Base-by-base conservation (phyloP, 2,888 invertebrate genomes). In the Scaptomyza tumidula region DNA sequence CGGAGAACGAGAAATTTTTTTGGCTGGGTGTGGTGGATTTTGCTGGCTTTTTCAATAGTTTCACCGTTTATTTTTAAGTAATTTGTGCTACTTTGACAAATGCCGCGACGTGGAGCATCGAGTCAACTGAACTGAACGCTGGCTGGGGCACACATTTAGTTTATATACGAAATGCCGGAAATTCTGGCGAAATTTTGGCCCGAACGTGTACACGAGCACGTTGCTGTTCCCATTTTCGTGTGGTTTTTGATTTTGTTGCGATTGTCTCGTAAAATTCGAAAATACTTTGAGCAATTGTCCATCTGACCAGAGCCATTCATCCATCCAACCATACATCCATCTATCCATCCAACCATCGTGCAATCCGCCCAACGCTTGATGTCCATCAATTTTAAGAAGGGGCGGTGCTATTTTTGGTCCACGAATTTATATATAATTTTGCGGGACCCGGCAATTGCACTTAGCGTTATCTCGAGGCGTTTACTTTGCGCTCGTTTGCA, bases 101-200 rank as follows among this genome's bases (percentile, higher is more conserved):
- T 60, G 67, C 48, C 66, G 61, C 81, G 65, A 64, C 60, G 75
- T 67, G 70, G 75, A 55, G 75, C 76, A 70, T 71, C 76, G 74
- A 76, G 69, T 70, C 66, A 63, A 62, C 49, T 68, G 53, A 53
- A 83, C 81, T 80, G 75, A 84, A 68, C 43, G 48, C 58, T 61
- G 62, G 43, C 52, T 60, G 73, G 67, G 77, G 67, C 59, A 64
- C 52, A 80, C 70, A 71, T 83, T 84, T 67, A 76, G 79, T 65
- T 86, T 82, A 78, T 72, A 85, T 88, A 70, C 78, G 78, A 83
- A 83, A 83, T 88, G 86, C 88, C 84, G 88, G 88, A 88, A 85
- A 88, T 80, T 83, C 76, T 78, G 71, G 57, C 59, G 55, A 78
- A 48, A 77, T 70, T 65, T 74, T 71, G 49, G 64, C 39, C 64